Conservation (phyloP, 1,140 invertebrate genomes). For the Cydia strobilella region DNA sequence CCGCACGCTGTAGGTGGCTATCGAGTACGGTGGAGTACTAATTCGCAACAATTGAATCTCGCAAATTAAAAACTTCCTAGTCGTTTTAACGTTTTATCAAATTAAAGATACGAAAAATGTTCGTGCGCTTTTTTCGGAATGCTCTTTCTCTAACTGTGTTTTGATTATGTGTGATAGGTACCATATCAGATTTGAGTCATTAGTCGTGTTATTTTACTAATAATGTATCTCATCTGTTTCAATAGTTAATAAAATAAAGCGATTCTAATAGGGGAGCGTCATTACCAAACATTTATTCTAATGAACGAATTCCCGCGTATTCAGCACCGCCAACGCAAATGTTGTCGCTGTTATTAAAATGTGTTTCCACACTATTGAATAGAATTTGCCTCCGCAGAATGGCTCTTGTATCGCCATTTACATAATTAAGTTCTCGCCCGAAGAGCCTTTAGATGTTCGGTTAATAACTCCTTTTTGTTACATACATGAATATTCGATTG, state of each 20-base stretch:
- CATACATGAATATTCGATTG: constrained; percentile 57
- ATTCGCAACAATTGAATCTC: constrained; percentile 46
- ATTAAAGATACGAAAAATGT: neutral
- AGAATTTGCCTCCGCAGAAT: constrained; percentile 21
- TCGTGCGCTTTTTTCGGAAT: neutral
- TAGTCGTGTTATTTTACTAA: neutral
- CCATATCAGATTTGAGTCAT: neutral
- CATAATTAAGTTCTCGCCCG: constrained; percentile 54
- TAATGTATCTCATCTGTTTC: constrained; percentile 13
- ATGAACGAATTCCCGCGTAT: constrained; percentile 22
- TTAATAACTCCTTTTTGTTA: constrained; percentile 49
- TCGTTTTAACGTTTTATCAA: constrained; percentile 14
- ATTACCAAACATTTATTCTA: constrained; percentile 8
- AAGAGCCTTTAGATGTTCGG: constrained; percentile 54
- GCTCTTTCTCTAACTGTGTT: neutral
- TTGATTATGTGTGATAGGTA: too few species aligned
- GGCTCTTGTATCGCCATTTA: constrained; percentile 44
- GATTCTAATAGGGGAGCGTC: neutral
- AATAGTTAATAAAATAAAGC: constrained; percentile 17
- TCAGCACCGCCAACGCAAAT: constrained; percentile 20
- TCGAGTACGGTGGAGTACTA: constrained; percentile 56
- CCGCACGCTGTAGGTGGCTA: constrained; percentile 53
- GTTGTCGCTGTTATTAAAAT: constrained; percentile 30
- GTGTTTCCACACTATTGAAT: constrained; percentile 31
- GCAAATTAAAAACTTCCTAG: constrained; percentile 47